These are phyloP conservation scores for Halesus radiatus DNA, from an alignment of 1,140 invertebrate species.

Conservation along the genomic window DNA sequence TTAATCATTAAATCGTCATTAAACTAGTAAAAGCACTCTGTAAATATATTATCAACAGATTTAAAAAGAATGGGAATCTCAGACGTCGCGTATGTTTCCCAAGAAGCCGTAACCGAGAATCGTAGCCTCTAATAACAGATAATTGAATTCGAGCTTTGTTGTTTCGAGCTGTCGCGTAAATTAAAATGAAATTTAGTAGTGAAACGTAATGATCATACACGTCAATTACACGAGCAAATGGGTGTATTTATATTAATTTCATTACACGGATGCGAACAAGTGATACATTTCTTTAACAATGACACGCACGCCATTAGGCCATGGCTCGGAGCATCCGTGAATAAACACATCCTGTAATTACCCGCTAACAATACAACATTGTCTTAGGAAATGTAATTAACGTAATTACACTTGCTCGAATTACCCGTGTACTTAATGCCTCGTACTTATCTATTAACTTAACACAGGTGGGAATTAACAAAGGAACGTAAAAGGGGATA, in stretches of 20 bases:
- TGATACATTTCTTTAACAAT: conserved; percentile 57
- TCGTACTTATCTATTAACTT: neutral
- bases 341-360: conserved; percentile 58
- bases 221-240: conserved; percentile 39
- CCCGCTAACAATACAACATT: conserved; percentile 45
- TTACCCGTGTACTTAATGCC: conserved; percentile 3
- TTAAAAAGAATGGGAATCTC: no score
- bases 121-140: conserved; percentile 18
- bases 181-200: conserved; percentile 38
- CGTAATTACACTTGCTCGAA: conserved; percentile 31
- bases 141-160: conserved; percentile 9
- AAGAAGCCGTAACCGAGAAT: neutral
- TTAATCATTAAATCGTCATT: neutral
- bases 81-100: neutral
- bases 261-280: conserved; percentile 49
- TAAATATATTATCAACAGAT: no score
- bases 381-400: conserved; percentile 39
- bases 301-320: conserved; percentile 34
- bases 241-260: conserved; percentile 55
- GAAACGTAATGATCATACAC: conserved; percentile 29
- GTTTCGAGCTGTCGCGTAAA: conserved; percentile 14
- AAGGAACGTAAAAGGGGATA: conserved; percentile 14
- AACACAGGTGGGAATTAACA: conserved; percentile 32
- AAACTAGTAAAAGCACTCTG: no score
- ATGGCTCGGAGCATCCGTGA: conserved; percentile 49